phyloP scores from a whole-genome alignment of 2,888 invertebrate genomes.

The Drosophila setosimentum region DNA sequence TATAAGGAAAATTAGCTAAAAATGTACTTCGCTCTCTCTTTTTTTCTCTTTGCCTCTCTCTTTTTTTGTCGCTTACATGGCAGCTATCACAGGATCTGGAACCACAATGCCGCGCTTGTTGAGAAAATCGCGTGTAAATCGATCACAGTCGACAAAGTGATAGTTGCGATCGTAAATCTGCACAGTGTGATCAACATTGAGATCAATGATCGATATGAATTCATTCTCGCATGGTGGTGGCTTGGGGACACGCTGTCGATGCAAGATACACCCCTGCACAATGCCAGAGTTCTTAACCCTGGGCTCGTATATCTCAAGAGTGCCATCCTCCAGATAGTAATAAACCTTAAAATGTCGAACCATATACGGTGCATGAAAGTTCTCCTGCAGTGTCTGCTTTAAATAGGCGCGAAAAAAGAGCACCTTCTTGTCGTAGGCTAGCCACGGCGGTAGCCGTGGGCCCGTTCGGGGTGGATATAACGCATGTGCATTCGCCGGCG shows the following conservation, averaged over 20 bases:
- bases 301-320: constrained; percentile 94
- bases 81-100: constrained; percentile 89
- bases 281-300: constrained; percentile 93
- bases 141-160: constrained; percentile 93
- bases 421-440: constrained; percentile 95
- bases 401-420: constrained; percentile 84
- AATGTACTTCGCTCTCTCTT: background rate
- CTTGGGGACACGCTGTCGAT: constrained; percentile 92
- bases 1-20: background rate
- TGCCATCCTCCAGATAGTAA: constrained; percentile 96
- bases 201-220: constrained; percentile 93
- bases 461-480: constrained; percentile 91
- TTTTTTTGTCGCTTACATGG: constrained; percentile 69
- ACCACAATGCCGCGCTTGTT: constrained; percentile 94
- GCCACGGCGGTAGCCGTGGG: constrained; percentile 92
- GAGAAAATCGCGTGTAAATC: constrained; percentile 93
- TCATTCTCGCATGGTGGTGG: constrained; percentile 90
- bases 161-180: constrained; percentile 93
- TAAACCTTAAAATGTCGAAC: constrained; percentile 93
- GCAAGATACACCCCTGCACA: constrained; percentile 92
- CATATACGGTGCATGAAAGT: constrained; percentile 88
- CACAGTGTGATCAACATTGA: constrained; percentile 93
- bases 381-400: constrained; percentile 89
- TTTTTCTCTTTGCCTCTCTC: background rate
- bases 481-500: constrained; percentile 88